Evolutionary conservation across 2,888 invertebrate genomes (phyloP), one percentile per base, ranked within the genome.

Genomic region (Protophormia terraenovae): DNA sequence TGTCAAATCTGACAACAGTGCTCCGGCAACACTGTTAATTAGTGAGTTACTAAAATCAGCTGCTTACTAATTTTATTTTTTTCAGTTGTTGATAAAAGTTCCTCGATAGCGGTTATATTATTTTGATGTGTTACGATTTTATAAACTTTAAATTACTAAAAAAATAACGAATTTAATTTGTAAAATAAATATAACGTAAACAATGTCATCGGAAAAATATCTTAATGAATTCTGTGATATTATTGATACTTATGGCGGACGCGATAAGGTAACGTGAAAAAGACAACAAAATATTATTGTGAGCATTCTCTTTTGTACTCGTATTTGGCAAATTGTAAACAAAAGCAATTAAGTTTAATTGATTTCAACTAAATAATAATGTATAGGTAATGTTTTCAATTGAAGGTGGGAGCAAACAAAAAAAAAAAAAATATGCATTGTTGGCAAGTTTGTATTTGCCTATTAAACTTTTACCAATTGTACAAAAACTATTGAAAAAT

Each of bases 161-260:
- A 69, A 29, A 1, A n/a, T 8, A 14, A 16, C 32, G 22, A 69
- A 47, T 45, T 47, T 16, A 29, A 41, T 27, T 29, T 22, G 12
- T 22, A 3, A 38, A 19, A 55, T 38, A 38, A 41, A 80, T 19
- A 69, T 19, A 58, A 64, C 47, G 12, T 38, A 50, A 53, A 62
- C 35, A 29, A 91, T 90, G 89, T 71, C 87, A 66, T 89, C 89
- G 55, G 88, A 89, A 45, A 90, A 92, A 84, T 88, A 88, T 87
- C 88, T 91, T n/a, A 89, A 94, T 90, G 94, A 94, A 93, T 94
- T 95, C 90, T 96, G 95, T 91, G 94, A 95, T 89, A 94, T 96
- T 90, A 93, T 97, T 88, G 96, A 96, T 87, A 96, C 95, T 64
- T 97, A 97, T 91, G 95, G 95, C 90, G 97, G 97, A n/a, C 94